Percentiles rank a stretch among this genome's conserved stretches.
Conservation (phyloP, 2,888 invertebrate species). For the Campoplex nolae region DNA sequence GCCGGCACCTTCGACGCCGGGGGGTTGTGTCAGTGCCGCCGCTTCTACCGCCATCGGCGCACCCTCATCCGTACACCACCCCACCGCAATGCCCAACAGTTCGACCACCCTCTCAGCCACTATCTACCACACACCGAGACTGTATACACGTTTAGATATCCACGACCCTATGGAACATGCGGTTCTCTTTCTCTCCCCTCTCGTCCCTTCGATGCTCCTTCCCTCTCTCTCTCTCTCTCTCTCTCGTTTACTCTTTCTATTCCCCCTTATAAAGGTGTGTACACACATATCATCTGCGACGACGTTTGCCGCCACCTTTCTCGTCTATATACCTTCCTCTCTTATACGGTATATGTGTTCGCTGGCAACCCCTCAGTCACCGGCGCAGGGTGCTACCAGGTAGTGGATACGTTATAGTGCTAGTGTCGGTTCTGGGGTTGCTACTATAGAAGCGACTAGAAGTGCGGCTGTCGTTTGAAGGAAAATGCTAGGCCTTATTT, state of each 20-base stretch:
- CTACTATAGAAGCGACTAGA: slow-evolving; percentile 5
- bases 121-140: slow-evolving; percentile 63
- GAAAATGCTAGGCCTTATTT: slow-evolving; percentile 20
- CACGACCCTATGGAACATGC: slow-evolving; percentile 25
- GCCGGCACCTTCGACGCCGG: slow-evolving; percentile 72
- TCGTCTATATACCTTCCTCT: slow-evolving; percentile 21
- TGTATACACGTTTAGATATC: slow-evolving; percentile 49
- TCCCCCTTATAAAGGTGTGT: slow-evolving; percentile 38
- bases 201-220: not conserved
- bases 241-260: not conserved
- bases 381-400: slow-evolving; percentile 56
- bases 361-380: slow-evolving; percentile 54
- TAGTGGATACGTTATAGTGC: slow-evolving; percentile 46
- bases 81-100: slow-evolving; percentile 64
- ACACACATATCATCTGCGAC: slow-evolving; percentile 47
- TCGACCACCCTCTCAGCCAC: slow-evolving; percentile 67
- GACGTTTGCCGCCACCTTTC: slow-evolving; percentile 48
- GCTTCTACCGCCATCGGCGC: slow-evolving; percentile 62
- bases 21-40: slow-evolving; percentile 74
- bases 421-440: slow-evolving; percentile 25
- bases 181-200: slow-evolving; percentile 13
- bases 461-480: slow-evolving; percentile 26
- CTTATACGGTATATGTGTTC: slow-evolving; percentile 28
- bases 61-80: slow-evolving; percentile 66
- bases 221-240: not conserved